A percentile compares a stretch with the other conserved stretches of the same genome.
Evolutionary conservation across 2,113 vertebrate genomes (phyloP).

Genomic region (Tragelaphus buxtoni): DNA sequence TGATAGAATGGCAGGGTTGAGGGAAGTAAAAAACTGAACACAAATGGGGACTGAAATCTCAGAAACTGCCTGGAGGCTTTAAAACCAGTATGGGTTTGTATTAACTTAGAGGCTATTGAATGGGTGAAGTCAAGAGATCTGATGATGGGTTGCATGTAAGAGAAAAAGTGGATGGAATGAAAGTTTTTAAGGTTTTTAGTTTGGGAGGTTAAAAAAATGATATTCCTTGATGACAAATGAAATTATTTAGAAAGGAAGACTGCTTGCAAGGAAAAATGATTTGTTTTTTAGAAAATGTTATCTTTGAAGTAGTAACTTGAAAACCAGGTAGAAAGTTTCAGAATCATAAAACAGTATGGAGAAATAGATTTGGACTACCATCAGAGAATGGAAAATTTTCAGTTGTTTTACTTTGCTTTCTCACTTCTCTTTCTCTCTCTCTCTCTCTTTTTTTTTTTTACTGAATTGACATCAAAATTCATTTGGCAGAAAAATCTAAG

Average conservation of each 20-base stretch:
- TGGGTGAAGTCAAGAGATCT: background rate
- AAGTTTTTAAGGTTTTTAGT: conserved; percentile 1
- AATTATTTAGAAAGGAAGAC: background rate
- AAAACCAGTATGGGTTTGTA: background rate
- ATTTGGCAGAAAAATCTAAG: conserved; percentile 30
- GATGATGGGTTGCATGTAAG: background rate
- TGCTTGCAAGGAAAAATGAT: background rate
- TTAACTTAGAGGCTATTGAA: background rate
- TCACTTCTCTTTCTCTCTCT: no score
- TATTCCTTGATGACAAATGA: background rate
- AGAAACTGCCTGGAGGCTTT: background rate
- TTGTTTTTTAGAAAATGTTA: background rate
- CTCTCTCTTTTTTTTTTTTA: background rate
- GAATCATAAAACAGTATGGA: background rate
- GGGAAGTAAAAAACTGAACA: background rate
- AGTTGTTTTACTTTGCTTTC: background rate
- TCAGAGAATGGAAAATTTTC: background rate
- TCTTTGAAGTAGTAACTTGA: background rate
- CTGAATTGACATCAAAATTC: background rate
- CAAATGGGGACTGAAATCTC: background rate
- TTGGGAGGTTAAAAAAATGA: conserved; percentile 3
- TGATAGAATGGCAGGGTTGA: background rate
- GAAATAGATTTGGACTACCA: background rate
- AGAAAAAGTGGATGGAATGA: background rate
- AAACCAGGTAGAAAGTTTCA: conserved; percentile 10